These are phyloP conservation scores for Ips nitidus DNA, from an alignment of 1,140 invertebrate species.

Conservation along the genomic window DNA sequence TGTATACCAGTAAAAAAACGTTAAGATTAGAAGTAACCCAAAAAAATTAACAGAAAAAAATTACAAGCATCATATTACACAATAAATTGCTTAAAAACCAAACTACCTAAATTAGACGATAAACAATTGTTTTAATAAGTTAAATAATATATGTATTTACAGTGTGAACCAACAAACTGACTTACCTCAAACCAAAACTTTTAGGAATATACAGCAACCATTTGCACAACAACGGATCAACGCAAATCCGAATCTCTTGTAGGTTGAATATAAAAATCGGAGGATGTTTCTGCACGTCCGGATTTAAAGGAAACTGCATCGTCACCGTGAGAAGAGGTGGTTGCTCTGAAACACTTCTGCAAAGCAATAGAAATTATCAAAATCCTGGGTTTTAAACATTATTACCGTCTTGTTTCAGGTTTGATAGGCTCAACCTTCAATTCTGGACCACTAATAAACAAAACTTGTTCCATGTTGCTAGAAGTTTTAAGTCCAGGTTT, in stretches of 20 bases:
- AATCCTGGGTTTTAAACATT: background rate
- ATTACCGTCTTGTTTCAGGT: background rate
- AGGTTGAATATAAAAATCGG: slow-evolving; percentile 61
- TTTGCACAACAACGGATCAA: slow-evolving; percentile 63
- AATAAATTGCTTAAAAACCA: no score
- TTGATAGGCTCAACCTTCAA: slow-evolving; percentile 35
- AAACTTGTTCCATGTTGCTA: slow-evolving; percentile 55
- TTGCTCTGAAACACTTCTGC: slow-evolving; percentile 44
- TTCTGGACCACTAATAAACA: slow-evolving; percentile 63
- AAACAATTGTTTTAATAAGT: no score
- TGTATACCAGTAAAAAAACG: background rate
- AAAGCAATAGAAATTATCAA: slow-evolving; percentile 28
- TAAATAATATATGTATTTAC: no score
- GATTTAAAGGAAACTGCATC: slow-evolving; percentile 59
- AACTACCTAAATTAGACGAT: no score
- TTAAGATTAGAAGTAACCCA: background rate
- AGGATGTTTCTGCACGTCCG: slow-evolving; percentile 55
- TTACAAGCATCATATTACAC: no score
- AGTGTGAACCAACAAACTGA: background rate
- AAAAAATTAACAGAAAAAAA: no score
- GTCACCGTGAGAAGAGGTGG: slow-evolving; percentile 52
- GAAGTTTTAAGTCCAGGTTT: slow-evolving; percentile 10
- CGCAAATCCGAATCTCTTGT: slow-evolving; percentile 59
- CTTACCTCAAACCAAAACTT: slow-evolving; percentile 26
- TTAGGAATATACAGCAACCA: slow-evolving; percentile 61